A percentile compares a stretch with the other conserved stretches of the same genome.
phyloP scores from a whole-genome alignment of 2,797 vertebrate genomes.

The Danio jaintianensis region DNA sequence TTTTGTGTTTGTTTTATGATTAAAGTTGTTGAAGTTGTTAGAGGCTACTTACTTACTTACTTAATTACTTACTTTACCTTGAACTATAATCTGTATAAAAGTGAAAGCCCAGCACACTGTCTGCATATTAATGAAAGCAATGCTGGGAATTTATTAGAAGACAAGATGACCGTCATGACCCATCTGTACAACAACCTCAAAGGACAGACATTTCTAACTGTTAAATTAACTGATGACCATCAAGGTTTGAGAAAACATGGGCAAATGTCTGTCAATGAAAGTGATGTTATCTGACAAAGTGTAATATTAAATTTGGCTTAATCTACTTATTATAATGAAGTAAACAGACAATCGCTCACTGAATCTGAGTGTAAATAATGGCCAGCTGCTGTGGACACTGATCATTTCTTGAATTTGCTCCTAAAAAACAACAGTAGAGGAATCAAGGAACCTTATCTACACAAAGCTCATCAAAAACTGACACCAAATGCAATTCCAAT shows the following conservation, averaged over 20 bases:
- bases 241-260: slow-evolving; percentile 35
- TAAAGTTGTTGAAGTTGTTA: too few relatives aligned
- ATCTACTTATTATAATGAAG: slow-evolving; percentile 40
- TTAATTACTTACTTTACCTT: too few relatives aligned
- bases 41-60: too few relatives aligned
- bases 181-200: slow-evolving; percentile 12
- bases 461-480: slow-evolving; percentile 32
- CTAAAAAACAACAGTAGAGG: not conserved
- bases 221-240: slow-evolving; percentile 44
- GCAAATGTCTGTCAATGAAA: slow-evolving; percentile 7
- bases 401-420: slow-evolving; percentile 28
- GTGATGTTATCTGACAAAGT: slow-evolving; percentile 37
- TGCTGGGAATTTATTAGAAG: not conserved
- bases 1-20: too few relatives aligned
- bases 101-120: not conserved
- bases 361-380: not conserved
- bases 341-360: not conserved
- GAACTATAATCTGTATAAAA: not conserved
- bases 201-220: slow-evolving; percentile 24
- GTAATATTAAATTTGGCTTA: not conserved
- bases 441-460: slow-evolving; percentile 52
- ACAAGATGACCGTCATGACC: not conserved
- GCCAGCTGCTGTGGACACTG: not conserved
- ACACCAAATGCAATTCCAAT: slow-evolving; percentile 42
- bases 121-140: not conserved